Conservation (phyloP, 2,888 invertebrate species). For the Petrolisthes cinctipes region DNA sequence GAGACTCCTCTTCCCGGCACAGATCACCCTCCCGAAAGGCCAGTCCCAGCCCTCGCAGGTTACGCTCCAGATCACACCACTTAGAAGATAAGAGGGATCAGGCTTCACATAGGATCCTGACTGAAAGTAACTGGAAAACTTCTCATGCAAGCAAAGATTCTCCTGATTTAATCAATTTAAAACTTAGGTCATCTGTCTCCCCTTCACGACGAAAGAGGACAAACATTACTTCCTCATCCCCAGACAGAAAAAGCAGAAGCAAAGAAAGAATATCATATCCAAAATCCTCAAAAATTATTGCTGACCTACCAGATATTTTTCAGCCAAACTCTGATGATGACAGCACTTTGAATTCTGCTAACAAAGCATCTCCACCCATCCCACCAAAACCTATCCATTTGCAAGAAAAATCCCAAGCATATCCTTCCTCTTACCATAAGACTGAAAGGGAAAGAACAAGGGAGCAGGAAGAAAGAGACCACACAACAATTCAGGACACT, state of each 20-base stretch:
- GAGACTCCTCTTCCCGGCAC: slow-evolving; percentile 9
- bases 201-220: not conserved
- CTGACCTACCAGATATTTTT: not conserved
- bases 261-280: slow-evolving; percentile 5
- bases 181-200: not conserved
- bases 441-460: not conserved
- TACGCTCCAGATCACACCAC: not conserved
- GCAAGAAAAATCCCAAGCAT: slow-evolving; percentile 15
- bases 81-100: not conserved
- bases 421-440: slow-evolving; percentile 8
- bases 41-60: slow-evolving; percentile 3
- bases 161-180: not conserved
- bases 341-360: not conserved
- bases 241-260: slow-evolving; percentile 12
- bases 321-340: not conserved
- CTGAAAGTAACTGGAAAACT: slow-evolving; percentile 25
- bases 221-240: not conserved
- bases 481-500: not conserved
- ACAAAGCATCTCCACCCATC: slow-evolving; percentile 20
- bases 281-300: slow-evolving; percentile 10
- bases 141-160: slow-evolving; percentile 10
- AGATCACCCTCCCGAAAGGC: slow-evolving; percentile 7
- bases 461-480: not conserved
- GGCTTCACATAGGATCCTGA: slow-evolving; percentile 14
- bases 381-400: slow-evolving; percentile 22